phyloP scores from a whole-genome alignment of 2,797 vertebrate genomes.

The Arctocebus calabarensis region DNA sequence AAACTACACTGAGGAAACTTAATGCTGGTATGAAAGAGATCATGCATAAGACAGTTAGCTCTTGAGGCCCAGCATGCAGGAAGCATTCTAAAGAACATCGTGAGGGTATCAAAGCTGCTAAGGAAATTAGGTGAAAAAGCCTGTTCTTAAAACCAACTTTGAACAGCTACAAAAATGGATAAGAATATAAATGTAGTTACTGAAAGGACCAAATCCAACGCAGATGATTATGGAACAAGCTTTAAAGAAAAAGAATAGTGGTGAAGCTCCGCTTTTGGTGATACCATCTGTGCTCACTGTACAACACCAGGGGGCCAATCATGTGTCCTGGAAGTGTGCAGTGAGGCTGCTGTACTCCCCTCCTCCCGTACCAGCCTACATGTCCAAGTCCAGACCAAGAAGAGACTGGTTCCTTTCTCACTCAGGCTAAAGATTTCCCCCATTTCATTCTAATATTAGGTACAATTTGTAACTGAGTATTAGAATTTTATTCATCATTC shows the following conservation, averaged over 20 bases:
- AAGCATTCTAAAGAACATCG: slow-evolving; percentile 44
- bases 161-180: neutral
- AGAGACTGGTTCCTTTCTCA: neutral
- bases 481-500: neutral
- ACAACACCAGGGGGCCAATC: neutral
- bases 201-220: neutral
- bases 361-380: neutral
- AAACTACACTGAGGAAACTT: neutral
- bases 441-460: neutral
- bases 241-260: neutral
- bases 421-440: neutral
- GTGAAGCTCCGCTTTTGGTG: neutral
- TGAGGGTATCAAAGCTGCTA: neutral
- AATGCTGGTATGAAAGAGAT: neutral
- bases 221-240: neutral
- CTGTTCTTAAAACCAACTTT: slow-evolving; percentile 48
- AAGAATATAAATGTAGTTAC: neutral
- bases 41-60: neutral
- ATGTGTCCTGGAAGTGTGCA: neutral
- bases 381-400: neutral
- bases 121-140: slow-evolving; percentile 26
- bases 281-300: neutral
- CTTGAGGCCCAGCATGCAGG: neutral
- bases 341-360: fast-evolving
- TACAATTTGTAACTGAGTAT: neutral